Base-by-base conservation (phyloP, 2,888 invertebrate genomes). In the Malthinus flaveolus region DNA sequence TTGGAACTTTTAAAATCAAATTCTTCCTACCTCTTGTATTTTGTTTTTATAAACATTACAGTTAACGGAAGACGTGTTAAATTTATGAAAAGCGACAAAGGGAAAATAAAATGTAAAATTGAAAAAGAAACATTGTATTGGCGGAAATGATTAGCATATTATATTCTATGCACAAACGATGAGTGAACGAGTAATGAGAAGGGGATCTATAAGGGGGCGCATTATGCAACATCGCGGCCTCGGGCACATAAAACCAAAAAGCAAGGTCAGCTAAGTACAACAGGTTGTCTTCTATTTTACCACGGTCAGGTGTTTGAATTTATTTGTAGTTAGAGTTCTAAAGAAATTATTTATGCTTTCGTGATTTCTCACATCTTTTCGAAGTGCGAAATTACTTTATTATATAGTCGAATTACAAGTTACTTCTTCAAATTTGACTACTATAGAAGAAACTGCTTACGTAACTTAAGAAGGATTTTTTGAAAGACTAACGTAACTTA, bases 241-340 rank as follows among this genome's bases (percentile, higher is more conserved):
- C 45, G 56, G 54, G 64, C 64, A 62, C 51, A 51, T 49, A 49
- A 23, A 62, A 62, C 66, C 66, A 51, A 64, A 62, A 66, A 55
- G 63, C 66, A 66, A 66, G 66, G 66, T 63, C 66, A 66, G 56
- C 59, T 54, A 53, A 59, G 61, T 61, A 62, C 66, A 64, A 66
- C 66, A 64, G 64, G 64, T 65, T 63, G 62, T 58, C 56, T 65
- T 55, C 56, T 53, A 53, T 61, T 56, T 49, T 52, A 61, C 53
- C 50, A 56, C 51, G 39, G 53, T 61, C 60, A 61, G 60, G 60
- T 61, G 60, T 53, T 49, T 34, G 52, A 52, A 48, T 51, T 51
- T 33, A 44, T 50, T 51, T 51, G 33, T 45, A 51, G 45, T 51
- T 42, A 23, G 5, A 23, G 23, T 23, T 23, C 23, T 23, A 23